phyloP scores from a whole-genome alignment of 2,888 invertebrate genomes.

The Drosophila cyrtoloma region DNA sequence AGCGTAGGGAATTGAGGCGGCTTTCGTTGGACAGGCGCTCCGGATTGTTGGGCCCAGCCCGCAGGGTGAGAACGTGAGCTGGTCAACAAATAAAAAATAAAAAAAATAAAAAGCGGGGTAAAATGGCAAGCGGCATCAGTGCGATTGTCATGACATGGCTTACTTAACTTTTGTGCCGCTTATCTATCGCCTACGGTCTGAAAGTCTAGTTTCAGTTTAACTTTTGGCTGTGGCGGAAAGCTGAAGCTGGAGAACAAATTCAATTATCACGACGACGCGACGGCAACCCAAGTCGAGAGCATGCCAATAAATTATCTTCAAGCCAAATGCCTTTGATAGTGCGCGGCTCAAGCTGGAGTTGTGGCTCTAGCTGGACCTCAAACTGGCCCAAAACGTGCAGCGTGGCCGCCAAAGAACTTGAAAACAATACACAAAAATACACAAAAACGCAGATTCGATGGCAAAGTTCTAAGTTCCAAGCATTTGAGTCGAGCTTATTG shows the following conservation, averaged over 20 bases:
- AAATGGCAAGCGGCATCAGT: constrained; percentile 51
- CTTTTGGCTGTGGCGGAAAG: constrained; percentile 1
- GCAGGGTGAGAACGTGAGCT: constrained; percentile 68
- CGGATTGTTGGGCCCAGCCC: constrained; percentile 40
- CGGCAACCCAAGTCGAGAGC: constrained; percentile 62
- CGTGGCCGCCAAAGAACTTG: constrained; percentile 22
- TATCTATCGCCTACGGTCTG: constrained; percentile 70
- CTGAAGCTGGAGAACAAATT: constrained; percentile 69
- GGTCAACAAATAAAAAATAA: constrained; percentile 39
- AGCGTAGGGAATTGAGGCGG: constrained; percentile 39
- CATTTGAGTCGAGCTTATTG: constrained; percentile 25
- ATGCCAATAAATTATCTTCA: constrained; percentile 78
- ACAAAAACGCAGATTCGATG: constrained; percentile 8
- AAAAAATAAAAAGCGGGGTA: neutral
- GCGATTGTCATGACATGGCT: constrained; percentile 79
- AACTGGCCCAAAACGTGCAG: constrained; percentile 75
- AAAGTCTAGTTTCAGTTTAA: constrained; percentile 34
- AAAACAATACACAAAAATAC: constrained; percentile 6
- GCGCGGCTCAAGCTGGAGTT: constrained; percentile 47
- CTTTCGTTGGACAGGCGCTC: constrained; percentile 45
- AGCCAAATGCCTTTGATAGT: constrained; percentile 79
- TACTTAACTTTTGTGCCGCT: constrained; percentile 73
- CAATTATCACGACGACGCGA: constrained; percentile 77
- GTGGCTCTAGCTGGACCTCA: constrained; percentile 32
- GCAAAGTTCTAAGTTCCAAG: constrained; percentile 62